phyloP scores from a whole-genome alignment of 2,797 vertebrate species.

The Labroides dimidiatus region DNA sequence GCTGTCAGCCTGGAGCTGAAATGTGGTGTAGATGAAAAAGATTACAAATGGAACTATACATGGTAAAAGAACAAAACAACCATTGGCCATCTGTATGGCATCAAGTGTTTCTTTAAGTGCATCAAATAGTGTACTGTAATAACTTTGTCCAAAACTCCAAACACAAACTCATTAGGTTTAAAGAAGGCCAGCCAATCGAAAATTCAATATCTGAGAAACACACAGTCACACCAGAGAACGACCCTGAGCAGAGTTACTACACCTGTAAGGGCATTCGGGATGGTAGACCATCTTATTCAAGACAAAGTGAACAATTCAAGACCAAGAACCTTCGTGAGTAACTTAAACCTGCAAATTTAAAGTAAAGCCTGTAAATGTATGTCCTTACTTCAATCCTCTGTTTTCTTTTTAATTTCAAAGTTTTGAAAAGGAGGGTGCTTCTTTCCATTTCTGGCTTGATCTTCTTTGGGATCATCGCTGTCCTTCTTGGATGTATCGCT shows the following conservation, averaged over 20 bases:
- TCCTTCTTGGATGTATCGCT: constrained; percentile 72
- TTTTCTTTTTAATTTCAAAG: constrained; percentile 52
- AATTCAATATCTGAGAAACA: background rate
- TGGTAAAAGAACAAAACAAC: constrained; percentile 66
- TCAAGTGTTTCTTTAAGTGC: background rate
- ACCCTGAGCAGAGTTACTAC: constrained; percentile 71
- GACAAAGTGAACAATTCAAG: constrained; percentile 48
- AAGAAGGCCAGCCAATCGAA: rapidly evolving
- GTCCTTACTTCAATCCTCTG: constrained; percentile 4
- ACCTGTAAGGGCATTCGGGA: constrained; percentile 67
- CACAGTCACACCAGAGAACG: constrained; percentile 60
- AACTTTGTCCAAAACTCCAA: constrained; percentile 3
- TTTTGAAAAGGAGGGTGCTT: constrained; percentile 83
- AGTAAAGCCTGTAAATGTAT: background rate
- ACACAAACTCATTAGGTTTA: constrained; percentile 61
- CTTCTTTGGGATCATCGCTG: constrained; percentile 66
- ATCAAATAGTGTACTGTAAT: background rate
- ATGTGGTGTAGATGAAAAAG: constrained; percentile 62
- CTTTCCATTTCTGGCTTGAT: constrained; percentile 80
- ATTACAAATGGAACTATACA: constrained; percentile 73
- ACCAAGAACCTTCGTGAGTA: constrained; percentile 82
- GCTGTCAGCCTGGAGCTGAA: constrained; percentile 75
- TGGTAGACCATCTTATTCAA: constrained; percentile 66
- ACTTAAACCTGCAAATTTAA: background rate
- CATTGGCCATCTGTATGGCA: background rate